Conservation (phyloP, 1,140 invertebrate genomes). For the Thereuonema tuberculata region DNA sequence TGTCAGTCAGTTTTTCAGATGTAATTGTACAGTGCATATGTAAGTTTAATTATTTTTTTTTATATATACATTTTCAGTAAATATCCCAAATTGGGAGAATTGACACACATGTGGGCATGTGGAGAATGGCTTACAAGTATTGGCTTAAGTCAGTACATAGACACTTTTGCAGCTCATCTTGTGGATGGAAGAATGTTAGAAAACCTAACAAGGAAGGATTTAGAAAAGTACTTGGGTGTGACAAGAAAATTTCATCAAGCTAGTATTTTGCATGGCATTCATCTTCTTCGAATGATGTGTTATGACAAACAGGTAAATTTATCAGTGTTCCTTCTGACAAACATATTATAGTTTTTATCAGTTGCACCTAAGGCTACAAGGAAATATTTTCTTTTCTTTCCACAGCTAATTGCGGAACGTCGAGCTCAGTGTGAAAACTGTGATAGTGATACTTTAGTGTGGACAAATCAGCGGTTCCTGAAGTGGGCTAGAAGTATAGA, state of each 20-base stretch:
- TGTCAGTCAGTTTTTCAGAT: too few relatives aligned
- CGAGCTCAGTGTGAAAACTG: constrained; percentile 72
- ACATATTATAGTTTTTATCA: background rate
- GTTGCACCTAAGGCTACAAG: background rate
- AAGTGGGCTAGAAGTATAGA: constrained; percentile 86
- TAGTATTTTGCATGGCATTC: constrained; percentile 81
- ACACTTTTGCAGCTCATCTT: constrained; percentile 73
- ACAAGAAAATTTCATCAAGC: constrained; percentile 86
- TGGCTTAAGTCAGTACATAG: constrained; percentile 73
- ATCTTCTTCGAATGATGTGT: constrained; percentile 75
- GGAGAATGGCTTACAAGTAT: constrained; percentile 82
- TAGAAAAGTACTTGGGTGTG: constrained; percentile 71
- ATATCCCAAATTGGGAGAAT: constrained; percentile 68
- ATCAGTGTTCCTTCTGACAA: background rate
- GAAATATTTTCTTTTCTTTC: background rate
- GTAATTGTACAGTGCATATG: too few relatives aligned
- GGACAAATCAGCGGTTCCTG: constrained; percentile 87
- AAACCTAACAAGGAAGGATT: constrained; percentile 78
- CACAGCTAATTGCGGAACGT: constrained; percentile 56
- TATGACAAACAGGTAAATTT: constrained; percentile 71
- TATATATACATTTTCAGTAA: too few relatives aligned
- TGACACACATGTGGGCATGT: constrained; percentile 81
- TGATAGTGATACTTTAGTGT: constrained; percentile 79
- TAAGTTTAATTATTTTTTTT: too few relatives aligned
- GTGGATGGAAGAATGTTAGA: constrained; percentile 85